Percentiles rank a stretch among this genome's conserved stretches.
Conservation (phyloP, 1,140 invertebrate genomes). For the Ceratosolen solmsi region DNA sequence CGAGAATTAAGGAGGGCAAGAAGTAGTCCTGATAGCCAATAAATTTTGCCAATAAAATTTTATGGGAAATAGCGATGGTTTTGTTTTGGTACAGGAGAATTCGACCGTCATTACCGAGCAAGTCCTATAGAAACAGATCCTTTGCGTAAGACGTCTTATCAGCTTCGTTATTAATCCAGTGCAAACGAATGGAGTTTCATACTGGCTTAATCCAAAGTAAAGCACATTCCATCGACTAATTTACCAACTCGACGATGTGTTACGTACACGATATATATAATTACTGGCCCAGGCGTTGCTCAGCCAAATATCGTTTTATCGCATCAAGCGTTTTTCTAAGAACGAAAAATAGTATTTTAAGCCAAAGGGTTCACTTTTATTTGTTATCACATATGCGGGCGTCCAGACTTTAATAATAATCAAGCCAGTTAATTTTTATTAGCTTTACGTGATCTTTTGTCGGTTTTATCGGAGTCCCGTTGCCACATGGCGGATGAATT, state of each 20-base stretch:
- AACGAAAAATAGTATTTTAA: slow-evolving; percentile 6
- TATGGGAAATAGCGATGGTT: too few relatives aligned
- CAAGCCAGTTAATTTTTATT: slow-evolving; percentile 42
- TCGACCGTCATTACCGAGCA: too few relatives aligned
- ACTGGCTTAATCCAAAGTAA: background rate
- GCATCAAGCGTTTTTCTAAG: background rate
- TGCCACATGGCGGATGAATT: too few relatives aligned
- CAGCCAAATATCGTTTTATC: background rate
- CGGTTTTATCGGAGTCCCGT: too few relatives aligned
- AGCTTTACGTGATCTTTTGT: slow-evolving; percentile 38
- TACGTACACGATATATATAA: background rate
- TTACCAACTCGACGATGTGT: too few relatives aligned
- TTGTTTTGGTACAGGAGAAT: too few relatives aligned
- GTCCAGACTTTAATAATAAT: slow-evolving; percentile 25
- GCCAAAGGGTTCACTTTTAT: background rate
- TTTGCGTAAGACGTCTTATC: background rate
- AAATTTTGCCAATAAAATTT: too few relatives aligned
- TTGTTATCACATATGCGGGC: background rate
- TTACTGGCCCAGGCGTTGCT: background rate
- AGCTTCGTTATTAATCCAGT: background rate
- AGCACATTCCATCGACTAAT: too few relatives aligned
- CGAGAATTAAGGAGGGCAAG: too few relatives aligned
- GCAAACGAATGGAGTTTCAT: background rate
- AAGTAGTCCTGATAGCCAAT: too few relatives aligned
- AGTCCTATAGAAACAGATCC: too few relatives aligned